Conservation (phyloP, 1,140 invertebrate species). For the Drosophila pachea region DNA sequence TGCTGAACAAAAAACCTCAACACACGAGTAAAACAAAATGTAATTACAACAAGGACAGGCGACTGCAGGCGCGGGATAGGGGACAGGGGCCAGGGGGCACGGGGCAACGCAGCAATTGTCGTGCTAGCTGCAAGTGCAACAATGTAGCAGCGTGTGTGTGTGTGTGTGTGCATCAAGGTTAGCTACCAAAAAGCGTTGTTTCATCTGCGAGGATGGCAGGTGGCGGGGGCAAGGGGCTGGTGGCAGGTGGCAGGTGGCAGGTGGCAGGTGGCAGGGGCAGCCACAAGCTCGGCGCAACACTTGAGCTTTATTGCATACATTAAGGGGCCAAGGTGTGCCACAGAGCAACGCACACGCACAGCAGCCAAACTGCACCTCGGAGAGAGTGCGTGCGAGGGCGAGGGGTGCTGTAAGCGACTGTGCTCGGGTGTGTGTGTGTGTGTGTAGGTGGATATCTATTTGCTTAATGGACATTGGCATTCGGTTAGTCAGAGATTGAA, state of each 20-base stretch:
- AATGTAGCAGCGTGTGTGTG: slow-evolving; percentile 54
- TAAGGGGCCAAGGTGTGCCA: slow-evolving; percentile 73
- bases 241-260: slow-evolving; percentile 5
- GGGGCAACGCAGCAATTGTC: slow-evolving; percentile 38
- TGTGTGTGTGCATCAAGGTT: slow-evolving; percentile 71
- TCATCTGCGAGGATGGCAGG: slow-evolving; percentile 25
- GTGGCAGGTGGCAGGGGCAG: slow-evolving; percentile 5
- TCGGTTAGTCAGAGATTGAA: slow-evolving; percentile 30
- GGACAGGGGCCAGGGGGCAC: slow-evolving; percentile 17
- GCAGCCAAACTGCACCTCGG: slow-evolving; percentile 38
- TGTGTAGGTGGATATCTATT: slow-evolving; percentile 46
- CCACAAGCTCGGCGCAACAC: slow-evolving; percentile 56
- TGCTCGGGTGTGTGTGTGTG: slow-evolving; percentile 10
- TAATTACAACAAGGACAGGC: slow-evolving; percentile 73
- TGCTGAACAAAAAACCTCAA: slow-evolving; percentile 72
- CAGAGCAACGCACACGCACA: slow-evolving; percentile 52
- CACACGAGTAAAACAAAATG: slow-evolving; percentile 77
- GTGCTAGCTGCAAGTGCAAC: slow-evolving; percentile 59
- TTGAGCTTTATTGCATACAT: slow-evolving; percentile 77
- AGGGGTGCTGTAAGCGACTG: not conserved
- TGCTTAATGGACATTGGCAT: slow-evolving; percentile 71
- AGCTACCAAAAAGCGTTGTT: slow-evolving; percentile 46
- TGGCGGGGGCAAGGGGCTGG: too few species aligned
- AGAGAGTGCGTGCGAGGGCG: slow-evolving; percentile 9
- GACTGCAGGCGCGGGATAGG: slow-evolving; percentile 30